A percentile compares a stretch with the other conserved stretches of the same genome.
These are phyloP conservation scores for Actinernus sp. DNA, from an alignment of 92 coral and sea anemone species.

Conservation along the genomic window DNA sequence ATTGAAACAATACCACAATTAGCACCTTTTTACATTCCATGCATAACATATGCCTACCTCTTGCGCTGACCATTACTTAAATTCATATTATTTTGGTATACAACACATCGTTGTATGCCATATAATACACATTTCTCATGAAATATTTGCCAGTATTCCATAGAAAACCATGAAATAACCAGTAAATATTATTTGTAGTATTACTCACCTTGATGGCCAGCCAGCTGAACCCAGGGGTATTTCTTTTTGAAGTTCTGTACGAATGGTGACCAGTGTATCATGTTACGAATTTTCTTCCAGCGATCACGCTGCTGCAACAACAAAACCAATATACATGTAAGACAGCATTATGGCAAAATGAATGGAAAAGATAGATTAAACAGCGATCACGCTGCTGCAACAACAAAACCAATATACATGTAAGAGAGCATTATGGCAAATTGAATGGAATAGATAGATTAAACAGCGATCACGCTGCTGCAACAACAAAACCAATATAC, in stretches of 20 bases:
- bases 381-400: constrained; percentile 38
- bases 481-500: background rate
- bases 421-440: background rate
- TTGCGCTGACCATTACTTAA: no score
- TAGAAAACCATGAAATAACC: no score
- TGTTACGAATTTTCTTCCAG: constrained; percentile 92
- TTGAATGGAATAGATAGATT: background rate
- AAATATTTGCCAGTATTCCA: no score
- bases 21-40: no score
- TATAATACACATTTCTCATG: no score
- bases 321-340: background rate
- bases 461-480: constrained; percentile 35
- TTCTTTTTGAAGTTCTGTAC: constrained; percentile 96
- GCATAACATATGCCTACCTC: no score
- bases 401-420: background rate
- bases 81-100: no score
- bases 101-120: no score
- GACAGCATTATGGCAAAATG: background rate
- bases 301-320: constrained; percentile 44
- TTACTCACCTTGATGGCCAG: constrained; percentile 94
- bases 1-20: no score
- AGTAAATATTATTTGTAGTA: background rate
- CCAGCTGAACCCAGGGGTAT: constrained; percentile 99
- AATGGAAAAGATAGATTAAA: background rate
- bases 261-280: constrained; percentile 98